Evolutionary conservation across 2,888 invertebrate species (phyloP).

Genomic region (Carabus problematicus): DNA sequence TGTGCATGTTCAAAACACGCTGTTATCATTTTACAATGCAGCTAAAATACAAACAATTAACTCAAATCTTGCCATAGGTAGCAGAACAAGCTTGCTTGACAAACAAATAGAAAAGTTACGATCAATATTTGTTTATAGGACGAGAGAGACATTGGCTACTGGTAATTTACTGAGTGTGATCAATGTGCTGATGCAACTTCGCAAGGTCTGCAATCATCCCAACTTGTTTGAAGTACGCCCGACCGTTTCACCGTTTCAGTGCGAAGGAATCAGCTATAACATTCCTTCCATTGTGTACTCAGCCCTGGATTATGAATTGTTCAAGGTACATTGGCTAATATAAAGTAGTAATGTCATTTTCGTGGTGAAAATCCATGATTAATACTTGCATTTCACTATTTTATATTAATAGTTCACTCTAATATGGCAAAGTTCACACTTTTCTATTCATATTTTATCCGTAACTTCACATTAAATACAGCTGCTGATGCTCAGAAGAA

Average conservation of each 20-base stretch:
- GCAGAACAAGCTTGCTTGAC: no score
- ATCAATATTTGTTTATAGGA: conserved; percentile 65
- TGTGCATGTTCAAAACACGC: no score
- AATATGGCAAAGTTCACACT: no score
- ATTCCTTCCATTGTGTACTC: conserved; percentile 77
- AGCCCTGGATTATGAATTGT: conserved; percentile 75
- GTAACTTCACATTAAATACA: no score
- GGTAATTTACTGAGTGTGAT: conserved; percentile 96
- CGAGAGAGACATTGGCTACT: conserved; percentile 88
- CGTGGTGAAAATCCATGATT: no score
- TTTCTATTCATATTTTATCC: no score
- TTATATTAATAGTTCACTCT: conserved; percentile 41
- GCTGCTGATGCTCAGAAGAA: no score
- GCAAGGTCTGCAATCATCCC: conserved; percentile 98
- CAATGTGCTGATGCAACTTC: conserved; percentile 95
- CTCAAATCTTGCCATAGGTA: no score
- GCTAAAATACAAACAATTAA: no score
- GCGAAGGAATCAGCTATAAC: conserved; percentile 74
- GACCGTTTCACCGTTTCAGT: conserved; percentile 91
- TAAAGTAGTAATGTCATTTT: no score
- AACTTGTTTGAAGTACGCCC: conserved; percentile 97
- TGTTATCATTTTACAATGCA: no score
- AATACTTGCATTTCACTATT: conserved; percentile 45
- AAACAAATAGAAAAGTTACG: not conserved
- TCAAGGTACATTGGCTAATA: conserved; percentile 75